Evolutionary conservation across 2,888 invertebrate genomes (phyloP).

Genomic region (Noctua janthina): DNA sequence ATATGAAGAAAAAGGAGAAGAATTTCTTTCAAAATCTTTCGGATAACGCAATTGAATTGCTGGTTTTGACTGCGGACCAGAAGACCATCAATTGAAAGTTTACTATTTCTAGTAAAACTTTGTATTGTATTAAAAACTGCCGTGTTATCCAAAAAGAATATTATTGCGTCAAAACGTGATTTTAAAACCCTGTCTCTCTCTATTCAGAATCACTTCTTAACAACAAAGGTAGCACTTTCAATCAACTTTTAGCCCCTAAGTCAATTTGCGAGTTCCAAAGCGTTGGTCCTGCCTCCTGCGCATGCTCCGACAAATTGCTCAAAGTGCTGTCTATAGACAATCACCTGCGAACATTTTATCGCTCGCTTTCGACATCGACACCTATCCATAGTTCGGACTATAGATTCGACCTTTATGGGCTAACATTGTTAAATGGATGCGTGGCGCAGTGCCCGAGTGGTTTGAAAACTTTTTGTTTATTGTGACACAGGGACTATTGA

Average conservation of each 20-base stretch:
- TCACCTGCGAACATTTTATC: conserved; percentile 68
- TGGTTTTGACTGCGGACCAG: not conserved
- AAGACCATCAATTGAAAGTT: no score
- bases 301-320: conserved; percentile 73
- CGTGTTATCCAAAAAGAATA: not conserved
- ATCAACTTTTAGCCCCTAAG: conserved; percentile 53
- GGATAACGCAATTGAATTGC: not conserved
- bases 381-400: conserved; percentile 39
- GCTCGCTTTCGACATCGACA: conserved; percentile 38
- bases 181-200: conserved; percentile 16
- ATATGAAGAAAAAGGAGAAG: not conserved
- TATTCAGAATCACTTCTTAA: conserved; percentile 23
- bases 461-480: conserved; percentile 21
- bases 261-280: conserved; percentile 50
- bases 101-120: no score
- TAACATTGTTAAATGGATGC: conserved; percentile 45
- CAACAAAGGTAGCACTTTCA: conserved; percentile 48
- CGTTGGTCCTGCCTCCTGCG: conserved; percentile 36
- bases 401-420: conserved; percentile 13
- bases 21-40: not conserved
- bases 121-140: not conserved
- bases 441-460: conserved; percentile 1
- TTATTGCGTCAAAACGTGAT: not conserved
- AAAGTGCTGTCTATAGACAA: conserved; percentile 72
- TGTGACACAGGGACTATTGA: conserved; percentile 6